Evolutionary conservation across 92 coral and sea anemone species (phyloP).

Genomic region (Parazoanthus darwini): DNA sequence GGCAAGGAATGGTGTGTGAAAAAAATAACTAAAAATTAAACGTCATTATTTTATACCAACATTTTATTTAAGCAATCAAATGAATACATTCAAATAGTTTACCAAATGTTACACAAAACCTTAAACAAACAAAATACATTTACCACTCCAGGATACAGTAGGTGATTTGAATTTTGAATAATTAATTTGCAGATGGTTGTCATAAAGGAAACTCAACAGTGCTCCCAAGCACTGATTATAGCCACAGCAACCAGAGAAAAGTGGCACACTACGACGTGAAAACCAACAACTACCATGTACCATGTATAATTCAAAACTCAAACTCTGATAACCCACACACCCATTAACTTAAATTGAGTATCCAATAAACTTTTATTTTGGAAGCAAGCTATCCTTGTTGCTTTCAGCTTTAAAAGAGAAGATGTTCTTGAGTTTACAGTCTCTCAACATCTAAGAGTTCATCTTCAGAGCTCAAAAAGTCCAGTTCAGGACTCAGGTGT

Average conservation of each 20-base stretch:
- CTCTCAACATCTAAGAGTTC: not conserved
- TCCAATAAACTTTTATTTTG: not conserved
- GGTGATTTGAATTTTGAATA: not conserved
- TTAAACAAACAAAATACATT: not conserved
- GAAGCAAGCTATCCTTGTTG: not conserved
- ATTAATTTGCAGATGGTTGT: not conserved
- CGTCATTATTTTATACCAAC: too few relatives aligned
- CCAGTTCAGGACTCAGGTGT: conserved; percentile 1
- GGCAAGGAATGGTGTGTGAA: too few relatives aligned
- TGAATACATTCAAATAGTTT: too few relatives aligned
- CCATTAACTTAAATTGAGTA: not conserved
- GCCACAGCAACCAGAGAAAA: not conserved
- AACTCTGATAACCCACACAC: not conserved
- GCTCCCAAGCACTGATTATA: not conserved
- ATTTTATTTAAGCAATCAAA: too few relatives aligned
- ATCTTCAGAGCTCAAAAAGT: not conserved
- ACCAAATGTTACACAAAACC: too few relatives aligned
- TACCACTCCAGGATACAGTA: not conserved
- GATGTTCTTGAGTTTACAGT: not conserved
- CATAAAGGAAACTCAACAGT: not conserved
- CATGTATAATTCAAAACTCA: not conserved
- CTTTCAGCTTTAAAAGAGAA: not conserved
- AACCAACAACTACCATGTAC: not conserved
- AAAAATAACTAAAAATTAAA: too few relatives aligned
- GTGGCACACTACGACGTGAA: not conserved